A percentile compares a stretch with the other conserved stretches of the same genome.
These are phyloP conservation scores for Solenopsis fugax DNA, from an alignment of 1,140 invertebrate genomes.

Conservation along the genomic window DNA sequence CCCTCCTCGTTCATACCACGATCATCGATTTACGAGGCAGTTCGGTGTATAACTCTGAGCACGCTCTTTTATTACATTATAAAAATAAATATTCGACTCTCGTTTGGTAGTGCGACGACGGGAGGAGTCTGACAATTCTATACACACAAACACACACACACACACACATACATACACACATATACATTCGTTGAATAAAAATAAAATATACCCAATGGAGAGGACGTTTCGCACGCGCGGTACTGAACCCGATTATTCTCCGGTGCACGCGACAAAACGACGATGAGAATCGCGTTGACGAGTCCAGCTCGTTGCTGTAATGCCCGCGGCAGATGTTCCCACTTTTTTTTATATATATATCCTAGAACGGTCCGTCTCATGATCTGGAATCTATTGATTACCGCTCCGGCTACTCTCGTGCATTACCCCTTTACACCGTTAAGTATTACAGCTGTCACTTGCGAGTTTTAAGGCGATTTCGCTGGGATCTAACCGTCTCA, in stretches of 20 bases:
- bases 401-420: conserved; percentile 4
- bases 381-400: conserved; percentile 63
- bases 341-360: conserved; percentile 1
- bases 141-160: background rate
- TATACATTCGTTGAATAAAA: conserved; percentile 8
- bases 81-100: conserved; percentile 62
- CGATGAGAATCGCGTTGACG: conserved; percentile 43
- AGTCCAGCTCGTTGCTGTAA: conserved; percentile 33
- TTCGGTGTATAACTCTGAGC: background rate
- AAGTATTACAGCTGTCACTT: conserved; percentile 64
- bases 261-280: conserved; percentile 36
- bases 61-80: conserved; percentile 58
- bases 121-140: conserved; percentile 1
- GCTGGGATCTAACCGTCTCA: conserved; percentile 8
- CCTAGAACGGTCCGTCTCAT: background rate
- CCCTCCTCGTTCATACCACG: background rate
- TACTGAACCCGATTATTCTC: conserved; percentile 22
- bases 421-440: conserved; percentile 35
- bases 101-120: background rate
- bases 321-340: conserved; percentile 39
- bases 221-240: conserved; percentile 21
- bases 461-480: conserved; percentile 64
- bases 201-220: conserved; percentile 40
- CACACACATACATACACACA: background rate
- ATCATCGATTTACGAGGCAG: conserved; percentile 52